A percentile compares a stretch with the other conserved stretches of the same genome.
These are phyloP conservation scores for Trichonephila clavata DNA, from an alignment of 1,140 invertebrate species.

Conservation along the genomic window DNA sequence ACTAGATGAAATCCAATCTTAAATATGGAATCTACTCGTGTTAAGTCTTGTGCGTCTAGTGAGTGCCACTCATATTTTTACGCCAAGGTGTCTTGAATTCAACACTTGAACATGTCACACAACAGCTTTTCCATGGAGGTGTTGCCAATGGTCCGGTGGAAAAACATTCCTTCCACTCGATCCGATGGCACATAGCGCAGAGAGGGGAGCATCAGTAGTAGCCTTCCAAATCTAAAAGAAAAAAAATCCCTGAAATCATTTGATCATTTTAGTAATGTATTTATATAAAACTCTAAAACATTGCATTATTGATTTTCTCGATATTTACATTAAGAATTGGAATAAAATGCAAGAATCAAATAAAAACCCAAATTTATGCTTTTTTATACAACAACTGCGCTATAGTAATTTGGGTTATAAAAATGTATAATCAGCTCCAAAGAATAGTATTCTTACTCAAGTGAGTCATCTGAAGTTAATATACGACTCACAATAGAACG, in stretches of 20 bases:
- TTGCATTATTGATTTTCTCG: no score
- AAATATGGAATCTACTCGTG: conserved; percentile 6
- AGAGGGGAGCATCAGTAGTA: conserved; percentile 93
- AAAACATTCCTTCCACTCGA: conserved; percentile 92
- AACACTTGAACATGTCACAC: conserved; percentile 99
- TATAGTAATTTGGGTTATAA: no score
- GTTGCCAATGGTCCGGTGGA: conserved; percentile 96
- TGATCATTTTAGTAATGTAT: no score
- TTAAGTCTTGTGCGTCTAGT: conserved; percentile 14
- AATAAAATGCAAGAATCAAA: no score
- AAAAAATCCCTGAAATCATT: background rate
- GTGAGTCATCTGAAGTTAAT: no score
- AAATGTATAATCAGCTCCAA: no score
- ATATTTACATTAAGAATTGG: no score
- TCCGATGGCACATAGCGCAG: conserved; percentile 88
- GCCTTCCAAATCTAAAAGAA: conserved; percentile 88
- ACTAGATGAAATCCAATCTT: conserved; percentile 10
- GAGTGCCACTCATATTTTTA: background rate
- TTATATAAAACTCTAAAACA: no score
- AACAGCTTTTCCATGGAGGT: conserved; percentile 99
- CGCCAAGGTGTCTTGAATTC: conserved; percentile 71
- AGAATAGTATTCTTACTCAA: no score
- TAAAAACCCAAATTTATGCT: no score
- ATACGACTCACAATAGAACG: no score
- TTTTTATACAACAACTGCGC: no score